Evolutionary conservation across 2,888 invertebrate species (phyloP), one percentile per base, ranked within the genome.

Genomic region (Campopleginae sp.): DNA sequence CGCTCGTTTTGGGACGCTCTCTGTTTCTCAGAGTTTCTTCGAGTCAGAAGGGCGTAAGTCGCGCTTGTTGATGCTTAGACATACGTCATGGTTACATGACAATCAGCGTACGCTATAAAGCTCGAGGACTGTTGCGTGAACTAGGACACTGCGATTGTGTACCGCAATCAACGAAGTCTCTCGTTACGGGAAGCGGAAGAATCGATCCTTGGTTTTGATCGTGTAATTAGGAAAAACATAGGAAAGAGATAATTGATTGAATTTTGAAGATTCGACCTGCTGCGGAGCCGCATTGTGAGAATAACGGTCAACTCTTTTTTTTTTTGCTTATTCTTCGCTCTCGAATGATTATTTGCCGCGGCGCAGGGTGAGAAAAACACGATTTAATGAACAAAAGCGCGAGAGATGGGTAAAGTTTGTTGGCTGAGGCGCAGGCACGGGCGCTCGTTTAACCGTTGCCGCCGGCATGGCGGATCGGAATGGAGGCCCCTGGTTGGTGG

Each of bases 391-490:
- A 82, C 63, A 72, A 75, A 75, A 68, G 74, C 74, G 51, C 72
- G 77, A 65, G 71, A 51, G 51, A 65, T 58, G 44, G 71, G 65
- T 70, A 72, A 72, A 38, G 80, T 80, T 66, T 74, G 74, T 19
- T 65, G 44, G 72, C 46, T 61, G 17, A 31, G 31, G 65, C 44
- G 71, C 58, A 46, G 27, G 70, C 71, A 65, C 48, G 72, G 27
- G 58, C 68, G 72, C 61, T 78, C 82, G 79, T 82, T 82, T 66
- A 85, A 85, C 85, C 80, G 76, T 68, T 76, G 82, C 85, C 85
- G 80, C 72, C 54, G 76, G 91, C 91, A 91, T 91, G 90, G 90
- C 91, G 91, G 91, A 91, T 92, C 89, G 90, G 90, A 90, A 83
- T 80, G 76, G 89, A 87, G 86, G 87, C 88, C 84, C 54, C 68